Base-by-base conservation (phyloP, 2,797 vertebrate genomes). In the Discoglossus pictus region DNA sequence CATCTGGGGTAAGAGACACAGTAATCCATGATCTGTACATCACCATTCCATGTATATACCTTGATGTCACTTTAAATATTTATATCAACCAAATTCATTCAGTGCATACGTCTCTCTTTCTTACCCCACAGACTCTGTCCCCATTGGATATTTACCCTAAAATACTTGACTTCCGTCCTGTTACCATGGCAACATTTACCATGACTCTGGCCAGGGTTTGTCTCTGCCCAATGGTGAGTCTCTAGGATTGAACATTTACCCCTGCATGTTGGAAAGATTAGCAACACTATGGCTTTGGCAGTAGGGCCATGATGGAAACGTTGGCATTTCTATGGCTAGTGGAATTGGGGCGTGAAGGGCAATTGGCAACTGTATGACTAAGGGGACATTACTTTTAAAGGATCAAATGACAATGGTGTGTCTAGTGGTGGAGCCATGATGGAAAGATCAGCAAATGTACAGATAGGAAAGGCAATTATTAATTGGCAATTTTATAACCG, bases 151-250 rank as follows among this genome's bases (percentile, higher is more conserved):
- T 98, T 74, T 98, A 98, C 71, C 95, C 94, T 61, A 80, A 86
- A 68, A 96, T 98, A 78, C 83, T 98, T 12, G 94, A 96, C 81
- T 98, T 98, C 80, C 88, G 87, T 24, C 93, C 95, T 0, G 94
- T 97, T 56, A 97, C 94, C 46, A 88, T 94, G 89, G 93, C 94
- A 0, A 95, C 94, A 47, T 98, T 98, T 83, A 95, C 93, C 72
- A 97, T 98, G 95, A 98, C 93, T 0, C 86, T 98, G 64, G 92
- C 94, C 1, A 84, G 95, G 21, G 91, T 92, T 73, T 98, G 94
- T 68, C 90, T 98, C 50, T 98, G 95, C 68, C 95, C 95, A 6
- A 86, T 98, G 84, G 95, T 98, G 65, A 74, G 93, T 8, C 8
- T 48, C 21, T 25, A 48, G 79, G 2, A 21, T 11, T 11, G 7